Evolutionary conservation across 23 tunicate genomes (phyloP).

Genomic region (Phallusia fumigata): DNA sequence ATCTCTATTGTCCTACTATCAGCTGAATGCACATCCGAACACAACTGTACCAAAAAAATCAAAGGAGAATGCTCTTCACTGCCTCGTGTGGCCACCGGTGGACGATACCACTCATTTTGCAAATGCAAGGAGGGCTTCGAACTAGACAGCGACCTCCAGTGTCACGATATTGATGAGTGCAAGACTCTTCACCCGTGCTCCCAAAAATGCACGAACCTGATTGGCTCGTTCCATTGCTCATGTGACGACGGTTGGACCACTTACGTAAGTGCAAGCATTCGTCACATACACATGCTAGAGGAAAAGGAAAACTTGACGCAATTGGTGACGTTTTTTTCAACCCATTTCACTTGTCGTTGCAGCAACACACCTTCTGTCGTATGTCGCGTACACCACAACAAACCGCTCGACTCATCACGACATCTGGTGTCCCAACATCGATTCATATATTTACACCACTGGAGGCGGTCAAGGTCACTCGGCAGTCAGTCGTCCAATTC

Average conservation of each 20-base stretch:
- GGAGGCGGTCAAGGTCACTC: conserved; percentile 3
- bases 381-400: background rate
- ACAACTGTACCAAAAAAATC: background rate
- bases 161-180: conserved; percentile 71
- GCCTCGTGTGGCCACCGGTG: conserved; percentile 43
- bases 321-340: background rate
- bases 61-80: conserved; percentile 40
- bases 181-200: conserved; percentile 55
- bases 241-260: conserved; percentile 47
- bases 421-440: conserved; percentile 6
- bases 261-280: background rate
- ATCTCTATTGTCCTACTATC: too few relatives aligned
- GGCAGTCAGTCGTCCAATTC: background rate
- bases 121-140: conserved; percentile 42
- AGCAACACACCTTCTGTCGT: background rate
- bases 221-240: conserved; percentile 47
- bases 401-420: background rate
- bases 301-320: too few relatives aligned
- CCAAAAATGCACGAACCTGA: conserved; percentile 45
- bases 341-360: background rate
- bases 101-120: conserved; percentile 56
- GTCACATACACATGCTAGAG: background rate
- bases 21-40: background rate
- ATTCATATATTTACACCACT: background rate
- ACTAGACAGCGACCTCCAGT: conserved; percentile 3